Percentiles rank a stretch among this genome's conserved stretches.
phyloP scores from a whole-genome alignment of 2,113 vertebrate genomes.

The Camelus dromedarius region DNA sequence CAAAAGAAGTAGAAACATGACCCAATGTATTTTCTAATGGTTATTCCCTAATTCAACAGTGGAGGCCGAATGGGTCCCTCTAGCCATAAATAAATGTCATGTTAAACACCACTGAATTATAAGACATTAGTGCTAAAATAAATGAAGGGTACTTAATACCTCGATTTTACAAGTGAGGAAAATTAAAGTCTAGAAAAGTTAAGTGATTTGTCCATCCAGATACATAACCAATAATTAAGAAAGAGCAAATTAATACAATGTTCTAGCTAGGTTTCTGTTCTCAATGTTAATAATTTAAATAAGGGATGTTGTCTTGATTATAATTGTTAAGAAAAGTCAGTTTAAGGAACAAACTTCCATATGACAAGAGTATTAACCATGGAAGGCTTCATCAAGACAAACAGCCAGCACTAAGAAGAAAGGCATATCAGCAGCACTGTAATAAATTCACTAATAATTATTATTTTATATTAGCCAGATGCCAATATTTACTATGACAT shows the following conservation, averaged over 20 bases:
- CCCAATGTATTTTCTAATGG: not conserved
- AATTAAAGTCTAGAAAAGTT: not conserved
- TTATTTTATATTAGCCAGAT: not conserved
- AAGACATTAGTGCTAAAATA: not conserved
- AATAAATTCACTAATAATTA: not conserved
- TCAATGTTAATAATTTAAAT: not conserved
- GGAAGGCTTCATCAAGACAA: not conserved
- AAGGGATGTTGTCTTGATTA: not conserved
- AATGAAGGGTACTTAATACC: not conserved
- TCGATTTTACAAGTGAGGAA: constrained; percentile 22
- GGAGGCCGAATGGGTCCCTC: not conserved
- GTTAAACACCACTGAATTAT: not conserved
- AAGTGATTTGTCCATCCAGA: not conserved
- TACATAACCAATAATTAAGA: not conserved
- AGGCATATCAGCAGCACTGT: not conserved
- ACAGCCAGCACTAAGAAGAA: not conserved
- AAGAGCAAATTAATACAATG: not conserved
- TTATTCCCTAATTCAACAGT: not conserved
- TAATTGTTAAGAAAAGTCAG: constrained; percentile 6
- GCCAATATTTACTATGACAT: not conserved
- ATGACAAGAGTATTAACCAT: not conserved
- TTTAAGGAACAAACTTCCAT: constrained; percentile 25
- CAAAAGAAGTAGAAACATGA: not conserved
- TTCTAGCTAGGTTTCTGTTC: not conserved
- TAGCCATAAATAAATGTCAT: not conserved